Evolutionary conservation across 2,888 invertebrate genomes (phyloP).

Genomic region (Torymus tubicola): DNA sequence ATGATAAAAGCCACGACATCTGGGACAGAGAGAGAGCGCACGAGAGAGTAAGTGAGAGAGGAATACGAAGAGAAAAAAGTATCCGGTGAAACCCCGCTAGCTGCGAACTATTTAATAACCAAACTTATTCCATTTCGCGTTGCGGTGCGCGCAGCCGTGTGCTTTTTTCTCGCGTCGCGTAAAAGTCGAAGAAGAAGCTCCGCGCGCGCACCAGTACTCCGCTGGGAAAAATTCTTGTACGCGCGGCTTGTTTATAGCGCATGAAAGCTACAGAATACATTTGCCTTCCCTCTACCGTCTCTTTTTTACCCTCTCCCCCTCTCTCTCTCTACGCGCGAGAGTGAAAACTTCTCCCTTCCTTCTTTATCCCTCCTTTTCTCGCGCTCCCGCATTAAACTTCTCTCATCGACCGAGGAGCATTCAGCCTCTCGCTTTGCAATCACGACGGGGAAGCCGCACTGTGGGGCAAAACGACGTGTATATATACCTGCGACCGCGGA

Average conservation of each 20-base stretch:
- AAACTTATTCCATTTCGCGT: constrained; percentile 68
- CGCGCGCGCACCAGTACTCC: constrained; percentile 5
- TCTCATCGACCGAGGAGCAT: constrained; percentile 53
- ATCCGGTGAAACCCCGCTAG: not conserved
- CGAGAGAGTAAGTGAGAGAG: constrained; percentile 44
- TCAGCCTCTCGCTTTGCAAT: constrained; percentile 39
- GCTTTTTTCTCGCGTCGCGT: not conserved
- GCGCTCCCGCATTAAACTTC: constrained; percentile 59
- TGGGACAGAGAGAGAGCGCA: constrained; percentile 3
- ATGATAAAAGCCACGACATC: constrained; percentile 11
- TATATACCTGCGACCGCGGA: not conserved
- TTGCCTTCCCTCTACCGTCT: constrained; percentile 56
- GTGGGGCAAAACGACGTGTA: not conserved
- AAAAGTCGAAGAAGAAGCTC: not conserved
- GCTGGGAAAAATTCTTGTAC: constrained; percentile 60
- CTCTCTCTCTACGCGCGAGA: not conserved
- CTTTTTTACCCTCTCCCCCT: not conserved
- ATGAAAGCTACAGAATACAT: constrained; percentile 54
- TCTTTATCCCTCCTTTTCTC: constrained; percentile 11
- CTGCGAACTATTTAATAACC: constrained; percentile 67
- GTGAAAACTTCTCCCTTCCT: not conserved
- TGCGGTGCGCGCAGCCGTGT: too few relatives aligned
- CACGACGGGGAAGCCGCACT: not conserved
- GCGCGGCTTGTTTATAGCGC: constrained; percentile 62
- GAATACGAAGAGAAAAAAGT: not conserved